These are phyloP conservation scores for Amazona guildingii DNA, from an alignment of 2,113 vertebrate genomes.

Conservation along the genomic window DNA sequence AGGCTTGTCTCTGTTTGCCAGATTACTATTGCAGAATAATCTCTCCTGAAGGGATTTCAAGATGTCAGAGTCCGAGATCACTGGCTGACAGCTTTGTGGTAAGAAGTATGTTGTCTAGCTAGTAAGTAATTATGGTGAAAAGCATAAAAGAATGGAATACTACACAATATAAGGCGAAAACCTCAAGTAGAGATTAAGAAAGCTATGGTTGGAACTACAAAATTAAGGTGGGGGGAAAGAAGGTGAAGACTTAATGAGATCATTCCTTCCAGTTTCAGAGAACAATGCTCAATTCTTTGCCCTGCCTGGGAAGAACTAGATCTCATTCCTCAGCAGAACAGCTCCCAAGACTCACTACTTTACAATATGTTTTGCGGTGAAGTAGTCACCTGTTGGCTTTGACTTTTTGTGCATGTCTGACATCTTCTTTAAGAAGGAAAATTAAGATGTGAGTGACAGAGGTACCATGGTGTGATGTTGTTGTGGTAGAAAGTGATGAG, in stretches of 20 bases:
- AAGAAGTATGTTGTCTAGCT: not conserved
- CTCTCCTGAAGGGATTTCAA: not conserved
- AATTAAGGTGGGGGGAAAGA: not conserved
- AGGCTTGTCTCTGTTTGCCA: not conserved
- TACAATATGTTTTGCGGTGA: not conserved
- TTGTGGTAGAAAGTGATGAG: not conserved
- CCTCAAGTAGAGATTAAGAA: not conserved
- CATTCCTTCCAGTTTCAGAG: not conserved
- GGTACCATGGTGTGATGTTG: not conserved
- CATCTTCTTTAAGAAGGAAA: not conserved
- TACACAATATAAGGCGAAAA: not conserved
- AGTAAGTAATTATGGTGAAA: not conserved
- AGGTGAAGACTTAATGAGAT: not conserved
- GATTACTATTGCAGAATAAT: not conserved
- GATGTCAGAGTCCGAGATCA: not conserved
- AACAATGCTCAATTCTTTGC: not conserved
- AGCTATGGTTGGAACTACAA: not conserved
- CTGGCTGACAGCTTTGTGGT: not conserved
- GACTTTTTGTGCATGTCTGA: not conserved
- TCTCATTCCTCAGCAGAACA: not conserved
- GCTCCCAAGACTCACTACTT: not conserved
- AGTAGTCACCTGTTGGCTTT: not conserved
- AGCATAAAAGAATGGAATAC: rapidly evolving
- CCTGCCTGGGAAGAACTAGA: not conserved
- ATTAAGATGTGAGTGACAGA: not conserved